Evolutionary conservation across 2,113 vertebrate genomes (phyloP).

Genomic region (Lepus timidus): DNA sequence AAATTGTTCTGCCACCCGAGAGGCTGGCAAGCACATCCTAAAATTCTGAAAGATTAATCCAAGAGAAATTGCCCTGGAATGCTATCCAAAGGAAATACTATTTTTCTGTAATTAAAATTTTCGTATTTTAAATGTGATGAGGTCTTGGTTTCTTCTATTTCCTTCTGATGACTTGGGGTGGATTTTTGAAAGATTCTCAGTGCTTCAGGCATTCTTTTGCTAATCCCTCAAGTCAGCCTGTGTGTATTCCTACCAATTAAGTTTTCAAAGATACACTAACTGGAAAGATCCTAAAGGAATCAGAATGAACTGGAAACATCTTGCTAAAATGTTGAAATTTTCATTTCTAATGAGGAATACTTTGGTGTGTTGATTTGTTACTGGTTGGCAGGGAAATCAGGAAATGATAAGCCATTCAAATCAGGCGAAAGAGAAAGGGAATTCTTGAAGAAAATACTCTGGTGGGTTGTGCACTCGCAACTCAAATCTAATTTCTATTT

Average conservation of each 20-base stretch:
- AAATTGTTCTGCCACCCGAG: neutral
- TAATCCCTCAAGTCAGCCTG: neutral
- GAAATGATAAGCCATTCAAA: neutral
- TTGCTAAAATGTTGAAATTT: slow-evolving; percentile 7
- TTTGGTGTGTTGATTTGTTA: neutral
- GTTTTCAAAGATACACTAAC: slow-evolving; percentile 7
- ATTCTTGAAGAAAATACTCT: neutral
- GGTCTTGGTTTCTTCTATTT: neutral
- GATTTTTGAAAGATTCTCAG: neutral
- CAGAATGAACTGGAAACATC: neutral
- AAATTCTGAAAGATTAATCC: neutral
- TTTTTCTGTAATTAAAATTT: neutral
- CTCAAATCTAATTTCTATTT: neutral
- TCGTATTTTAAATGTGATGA: neutral
- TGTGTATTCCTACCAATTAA: slow-evolving; percentile 10
- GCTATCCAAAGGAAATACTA: neutral
- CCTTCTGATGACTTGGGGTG: neutral
- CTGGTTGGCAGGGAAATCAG: neutral
- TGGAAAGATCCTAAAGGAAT: slow-evolving; percentile 10
- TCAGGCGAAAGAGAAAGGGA: neutral
- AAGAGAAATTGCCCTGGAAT: neutral
- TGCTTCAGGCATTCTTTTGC: neutral
- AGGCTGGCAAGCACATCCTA: neutral
- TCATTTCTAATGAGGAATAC: slow-evolving; percentile 21
- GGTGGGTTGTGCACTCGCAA: fast-evolving